A percentile compares a stretch with the other conserved stretches of the same genome.
These are phyloP conservation scores for Neomicropteryx cornuta DNA, from an alignment of 1,140 invertebrate species.

Conservation along the genomic window DNA sequence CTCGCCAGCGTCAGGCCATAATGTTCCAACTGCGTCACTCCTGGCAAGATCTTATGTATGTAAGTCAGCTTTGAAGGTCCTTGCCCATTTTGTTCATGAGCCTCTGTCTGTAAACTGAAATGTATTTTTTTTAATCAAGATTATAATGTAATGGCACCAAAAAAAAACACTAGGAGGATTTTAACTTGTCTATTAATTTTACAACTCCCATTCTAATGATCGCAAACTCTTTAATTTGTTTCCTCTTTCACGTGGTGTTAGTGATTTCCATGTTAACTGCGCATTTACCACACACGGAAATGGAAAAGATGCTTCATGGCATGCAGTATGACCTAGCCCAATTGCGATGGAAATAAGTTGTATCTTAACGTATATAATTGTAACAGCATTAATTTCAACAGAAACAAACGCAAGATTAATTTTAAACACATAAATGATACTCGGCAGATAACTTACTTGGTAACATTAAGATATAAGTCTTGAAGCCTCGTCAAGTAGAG, in stretches of 20 bases:
- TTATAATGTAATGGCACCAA: background rate
- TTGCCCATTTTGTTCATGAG: conserved; percentile 19
- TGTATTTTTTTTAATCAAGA: conserved; percentile 6
- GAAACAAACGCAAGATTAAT: background rate
- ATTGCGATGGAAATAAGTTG: background rate
- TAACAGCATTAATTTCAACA: background rate
- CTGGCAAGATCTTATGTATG: conserved; percentile 29
- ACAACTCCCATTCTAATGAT: too few species aligned
- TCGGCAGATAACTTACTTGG: conserved; percentile 49
- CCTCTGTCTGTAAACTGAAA: conserved; percentile 26
- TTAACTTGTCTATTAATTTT: background rate
- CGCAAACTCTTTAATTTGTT: too few species aligned
- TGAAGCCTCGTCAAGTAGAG: conserved; percentile 59
- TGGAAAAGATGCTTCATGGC: background rate
- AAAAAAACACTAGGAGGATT: background rate
- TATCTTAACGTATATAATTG: background rate
- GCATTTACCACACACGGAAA: too few species aligned
- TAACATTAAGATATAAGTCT: conserved; percentile 64
- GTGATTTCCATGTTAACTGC: too few species aligned
- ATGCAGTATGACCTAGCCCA: background rate
- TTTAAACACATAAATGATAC: background rate
- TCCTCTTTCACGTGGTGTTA: too few species aligned
- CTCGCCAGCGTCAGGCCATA: conserved; percentile 32
- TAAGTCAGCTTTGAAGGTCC: conserved; percentile 24
- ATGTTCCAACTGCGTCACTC: conserved; percentile 26